phyloP scores from a whole-genome alignment of 2,797 vertebrate genomes.

The Clarias laeviceps region DNA sequence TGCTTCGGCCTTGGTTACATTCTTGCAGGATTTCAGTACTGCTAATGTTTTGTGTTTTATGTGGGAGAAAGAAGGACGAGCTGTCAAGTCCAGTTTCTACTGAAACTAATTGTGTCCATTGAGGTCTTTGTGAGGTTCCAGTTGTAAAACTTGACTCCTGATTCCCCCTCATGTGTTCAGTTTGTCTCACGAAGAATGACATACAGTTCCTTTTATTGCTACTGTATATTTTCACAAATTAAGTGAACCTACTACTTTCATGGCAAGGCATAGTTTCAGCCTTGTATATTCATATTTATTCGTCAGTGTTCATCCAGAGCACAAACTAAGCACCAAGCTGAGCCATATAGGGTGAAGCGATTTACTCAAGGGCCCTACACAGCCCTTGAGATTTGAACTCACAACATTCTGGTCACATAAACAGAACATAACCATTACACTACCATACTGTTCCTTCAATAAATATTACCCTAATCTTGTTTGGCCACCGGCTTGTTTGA shows the following conservation, averaged over 20 bases:
- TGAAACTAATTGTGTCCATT: constrained; percentile 8
- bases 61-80: not conserved
- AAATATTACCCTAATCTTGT: not conserved
- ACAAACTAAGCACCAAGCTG: not conserved
- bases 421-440: not conserved
- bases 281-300: not conserved
- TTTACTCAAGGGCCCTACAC: not conserved
- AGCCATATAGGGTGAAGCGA: not conserved
- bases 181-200: not conserved
- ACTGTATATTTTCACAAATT: not conserved
- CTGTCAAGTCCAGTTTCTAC: constrained; percentile 6
- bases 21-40: not conserved
- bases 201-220: not conserved
- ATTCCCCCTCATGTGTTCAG: not conserved
- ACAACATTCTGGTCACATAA: not conserved
- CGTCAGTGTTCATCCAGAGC: not conserved
- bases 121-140: constrained; percentile 21
- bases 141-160: not conserved
- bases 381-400: not conserved
- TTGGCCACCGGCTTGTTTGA: not conserved
- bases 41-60: constrained; percentile 13
- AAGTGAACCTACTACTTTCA: not conserved
- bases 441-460: not conserved
- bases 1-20: not conserved
- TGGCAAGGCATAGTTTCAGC: not conserved